Evolutionary conservation across 2,113 vertebrate genomes (phyloP), one percentile per base, ranked within the genome.

Genomic region (Sorex fumeus): DNA sequence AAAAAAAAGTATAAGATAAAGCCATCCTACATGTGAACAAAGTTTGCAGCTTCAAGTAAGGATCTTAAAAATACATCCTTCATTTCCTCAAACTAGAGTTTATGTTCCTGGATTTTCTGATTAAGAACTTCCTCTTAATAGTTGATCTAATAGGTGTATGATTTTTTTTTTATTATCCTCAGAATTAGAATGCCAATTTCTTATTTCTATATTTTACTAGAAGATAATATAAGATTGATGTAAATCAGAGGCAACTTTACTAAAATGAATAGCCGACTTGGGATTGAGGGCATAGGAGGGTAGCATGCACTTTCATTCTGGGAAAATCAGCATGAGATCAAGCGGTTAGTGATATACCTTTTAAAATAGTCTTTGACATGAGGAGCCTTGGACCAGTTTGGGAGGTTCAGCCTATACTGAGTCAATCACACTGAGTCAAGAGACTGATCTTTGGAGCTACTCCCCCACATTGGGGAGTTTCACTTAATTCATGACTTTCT

Each of bases 171-270:
- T 78, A 93, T 43, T 94, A 78, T 93, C 91, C 87, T 97, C 95
- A 96, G 92, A 97, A 79, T 93, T 71, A 82, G 66, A 94, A 95
- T 62, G 93, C 87, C 87, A 92, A 93, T 95, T 96, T 97, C 79
- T 87, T 87, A 95, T 95, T 97, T 97, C 91, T 84, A 64, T 81
- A 93, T 88, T 95, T 95, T 96, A 70, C 78, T 89, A 79, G 84
- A 80, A 91, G 92, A 91, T 95, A 95, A 95, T 95, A 47, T 45
- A 70, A 95, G 57, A 85, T 95, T 94, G 96, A 85, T 95, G 45
- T 88, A 93, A 94, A 91, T 43, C 15, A 93, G 62, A 93, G 93
- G 87, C 93, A 96, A 96, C 94, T 96, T 96, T 96, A 60, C 69
- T 80, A 23, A 75, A 25, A 47, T 83, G 64, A 87, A 25, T 77